Base-by-base conservation (phyloP, 2,888 invertebrate genomes). In the Dasysyrphus tricinctus region DNA sequence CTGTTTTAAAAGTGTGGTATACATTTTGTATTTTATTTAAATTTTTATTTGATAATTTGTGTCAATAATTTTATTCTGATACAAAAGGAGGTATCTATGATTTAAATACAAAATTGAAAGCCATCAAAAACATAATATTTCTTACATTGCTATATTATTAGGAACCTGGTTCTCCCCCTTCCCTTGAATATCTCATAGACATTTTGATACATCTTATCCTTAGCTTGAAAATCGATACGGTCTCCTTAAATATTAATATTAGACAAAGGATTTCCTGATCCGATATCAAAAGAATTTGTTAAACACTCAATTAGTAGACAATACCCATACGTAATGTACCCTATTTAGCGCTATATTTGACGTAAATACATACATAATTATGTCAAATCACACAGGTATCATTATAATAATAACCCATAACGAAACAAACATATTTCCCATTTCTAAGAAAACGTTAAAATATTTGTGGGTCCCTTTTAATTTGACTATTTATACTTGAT, bases 331-430 rank as follows among this genome's bases (percentile, higher is more conserved):
- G 49, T 81, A 67, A 77, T 80, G 49, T 81, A 81, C 81, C 85
- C 80, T 69, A 80, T 80, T 85, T 80, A 73, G 77, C 69, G 77
- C 56, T 70, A 70, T 70, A 70, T 85, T 85, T 76, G 73, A 81
- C 74, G 74, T 81, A 85, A 80, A 85, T 85, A 81, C 85, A 85
- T 85, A 85, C 85, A 85, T 85, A 85, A 85, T 85, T 81, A 85
- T 85, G 77, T 85, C 81, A 81, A 85, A 85, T 85, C 81, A 81
- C 81, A 85, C 85, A 85, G 85, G 85, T 85, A 85, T 80, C 85
- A 85, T 85, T 81, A 61, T 34, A 19, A 59, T 61, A 61, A 61
- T 61, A 61, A 81, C 61, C 77, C 67, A 77, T 77, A 77, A 63
- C 77, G 61, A 70, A 61, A 61, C 70, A 57, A 69, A 72, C 65